phyloP scores from a whole-genome alignment of 1,140 invertebrate genomes.

The Pseudomyrmex dendroicus region DNA sequence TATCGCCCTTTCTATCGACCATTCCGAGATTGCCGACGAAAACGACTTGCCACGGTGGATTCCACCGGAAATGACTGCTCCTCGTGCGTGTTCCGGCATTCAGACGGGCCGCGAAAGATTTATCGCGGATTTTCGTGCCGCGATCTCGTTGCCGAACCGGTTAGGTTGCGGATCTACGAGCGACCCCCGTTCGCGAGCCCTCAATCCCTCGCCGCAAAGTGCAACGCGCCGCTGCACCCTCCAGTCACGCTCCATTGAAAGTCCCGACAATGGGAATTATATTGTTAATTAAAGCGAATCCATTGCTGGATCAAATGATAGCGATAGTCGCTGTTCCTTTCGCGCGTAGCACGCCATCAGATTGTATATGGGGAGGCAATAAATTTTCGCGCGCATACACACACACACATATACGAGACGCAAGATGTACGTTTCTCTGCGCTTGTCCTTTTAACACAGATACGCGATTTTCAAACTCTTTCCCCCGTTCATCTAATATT shows the following conservation, averaged over 20 bases:
- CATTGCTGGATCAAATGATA: conserved; percentile 33
- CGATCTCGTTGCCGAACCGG: conserved; percentile 64
- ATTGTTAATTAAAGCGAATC: conserved; percentile 56
- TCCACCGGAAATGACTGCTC: conserved; percentile 72
- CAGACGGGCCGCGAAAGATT: conserved; percentile 62
- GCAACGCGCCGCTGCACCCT: conserved; percentile 34
- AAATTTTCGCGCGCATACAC: background rate
- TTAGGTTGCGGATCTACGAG: conserved; percentile 40
- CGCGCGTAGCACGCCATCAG: background rate
- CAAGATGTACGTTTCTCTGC: background rate
- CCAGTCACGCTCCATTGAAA: conserved; percentile 47
- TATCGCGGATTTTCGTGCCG: conserved; percentile 72
- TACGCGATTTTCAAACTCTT: no score
- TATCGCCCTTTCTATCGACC: conserved; percentile 15
- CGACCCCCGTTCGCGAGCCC: conserved; percentile 26
- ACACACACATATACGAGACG: background rate
- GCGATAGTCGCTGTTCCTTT: conserved; percentile 50
- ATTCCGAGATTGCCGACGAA: conserved; percentile 21
- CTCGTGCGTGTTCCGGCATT: conserved; percentile 70
- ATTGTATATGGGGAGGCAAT: background rate
- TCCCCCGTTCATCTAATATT: no score
- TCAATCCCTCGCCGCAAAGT: conserved; percentile 31
- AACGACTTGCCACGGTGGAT: conserved; percentile 50
- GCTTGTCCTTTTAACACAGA: no score
- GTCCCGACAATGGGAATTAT: conserved; percentile 46